Base-by-base conservation (phyloP, 2,113 vertebrate genomes). In the Urocitellus parryii region DNA sequence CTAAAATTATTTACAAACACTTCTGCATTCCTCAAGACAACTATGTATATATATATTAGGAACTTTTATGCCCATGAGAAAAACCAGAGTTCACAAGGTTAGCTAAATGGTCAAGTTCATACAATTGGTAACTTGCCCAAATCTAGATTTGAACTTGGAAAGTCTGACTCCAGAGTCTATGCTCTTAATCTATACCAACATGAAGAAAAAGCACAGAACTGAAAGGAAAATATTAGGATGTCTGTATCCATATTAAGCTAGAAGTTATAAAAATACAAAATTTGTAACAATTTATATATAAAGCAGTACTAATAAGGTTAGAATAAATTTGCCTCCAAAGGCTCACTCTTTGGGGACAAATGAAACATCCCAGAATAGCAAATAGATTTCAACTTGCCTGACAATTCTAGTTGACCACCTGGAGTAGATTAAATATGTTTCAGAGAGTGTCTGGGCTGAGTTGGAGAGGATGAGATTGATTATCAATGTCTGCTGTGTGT, bases 131-230 rank as follows among this genome's bases (percentile, higher is more conserved):
- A 32, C 42, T 88, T 79, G 92, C 70, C 56, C 68, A 95, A 74
- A 70, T 79, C 68, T 94, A 63, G 53, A 82, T 86, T 85, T 86
- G 63, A 96, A 81, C 9, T 14, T 65, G 32, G 16, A 80, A 67
- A 82, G 6, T 37, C 61, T 81, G 58, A 93, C 58, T 34, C 34
- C 48, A 70, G 42, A 67, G 14, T 18, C 65, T 27, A 13, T 29
- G 37, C 27, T 63, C 5, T 81, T 93, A n/a, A 53, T 39, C 42
- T 61, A 58, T 37, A 12, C 39, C 27, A 37, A 37, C 27, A 24
- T 0, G 1, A 72, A 89, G 83, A 51, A 48, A 6, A 53, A 63
- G 0, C 25, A 11, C 2, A 68, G 45, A 63, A 25, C 51, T 85
- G 14, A 45, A 65, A 74, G 51, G 68, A 63, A 7, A 18, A 0